A percentile compares a stretch with the other conserved stretches of the same genome.
phyloP scores from a whole-genome alignment of 2,797 vertebrate species.

The Anabas testudineus region DNA sequence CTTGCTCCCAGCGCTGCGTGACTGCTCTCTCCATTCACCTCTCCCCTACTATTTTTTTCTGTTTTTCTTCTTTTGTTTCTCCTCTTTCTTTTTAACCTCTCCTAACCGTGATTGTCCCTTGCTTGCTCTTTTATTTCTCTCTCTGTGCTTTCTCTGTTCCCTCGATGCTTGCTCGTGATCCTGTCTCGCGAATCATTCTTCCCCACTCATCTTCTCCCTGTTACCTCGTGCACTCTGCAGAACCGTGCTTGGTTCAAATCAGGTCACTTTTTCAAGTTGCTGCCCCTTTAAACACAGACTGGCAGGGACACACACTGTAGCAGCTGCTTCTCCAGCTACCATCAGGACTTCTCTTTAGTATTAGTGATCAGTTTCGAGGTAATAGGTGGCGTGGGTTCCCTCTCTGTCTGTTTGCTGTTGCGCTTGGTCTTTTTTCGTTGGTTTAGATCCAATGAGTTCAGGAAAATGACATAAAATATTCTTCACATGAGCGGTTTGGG shows the following conservation, averaged over 20 bases:
- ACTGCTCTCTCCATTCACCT: slow-evolving; percentile 31
- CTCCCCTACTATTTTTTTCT: slow-evolving; percentile 15
- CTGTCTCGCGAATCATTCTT: background rate
- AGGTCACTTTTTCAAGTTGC: slow-evolving; percentile 19
- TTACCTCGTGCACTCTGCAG: slow-evolving; percentile 9
- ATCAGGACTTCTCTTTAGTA: background rate
- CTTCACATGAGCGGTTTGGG: background rate
- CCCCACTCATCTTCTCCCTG: slow-evolving; percentile 10
- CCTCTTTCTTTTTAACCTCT: background rate
- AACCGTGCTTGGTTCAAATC: slow-evolving; percentile 22
- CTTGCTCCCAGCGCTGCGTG: slow-evolving; percentile 26
- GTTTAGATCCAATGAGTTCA: background rate
- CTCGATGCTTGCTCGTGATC: slow-evolving; percentile 36
- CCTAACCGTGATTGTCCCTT: background rate
- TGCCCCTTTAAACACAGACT: slow-evolving; percentile 22
- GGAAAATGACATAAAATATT: background rate
- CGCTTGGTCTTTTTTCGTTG: background rate
- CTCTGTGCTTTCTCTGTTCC: background rate
- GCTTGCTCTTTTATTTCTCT: slow-evolving; percentile 13
- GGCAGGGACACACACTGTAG: slow-evolving; percentile 1
- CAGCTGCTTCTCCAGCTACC: background rate
- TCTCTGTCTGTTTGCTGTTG: background rate
- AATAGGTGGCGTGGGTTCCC: background rate
- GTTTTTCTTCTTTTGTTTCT: background rate
- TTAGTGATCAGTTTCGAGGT: slow-evolving; percentile 6